A percentile compares a stretch with the other conserved stretches of the same genome.
These are phyloP conservation scores for Ciconia maguari DNA, from an alignment of 2,113 vertebrate species.

Conservation along the genomic window DNA sequence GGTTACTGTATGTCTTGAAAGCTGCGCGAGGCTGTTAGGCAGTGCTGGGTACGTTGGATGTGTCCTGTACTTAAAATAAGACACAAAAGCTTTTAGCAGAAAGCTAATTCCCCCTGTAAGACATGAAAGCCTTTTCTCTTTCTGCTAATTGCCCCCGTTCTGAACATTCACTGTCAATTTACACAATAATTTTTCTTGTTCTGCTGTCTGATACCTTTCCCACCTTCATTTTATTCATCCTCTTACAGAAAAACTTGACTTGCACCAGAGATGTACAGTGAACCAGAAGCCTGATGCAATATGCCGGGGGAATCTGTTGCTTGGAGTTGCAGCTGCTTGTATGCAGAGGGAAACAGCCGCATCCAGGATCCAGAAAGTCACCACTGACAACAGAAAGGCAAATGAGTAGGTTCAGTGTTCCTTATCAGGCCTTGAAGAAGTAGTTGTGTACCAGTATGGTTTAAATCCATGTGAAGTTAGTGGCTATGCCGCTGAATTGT, in stretches of 20 bases:
- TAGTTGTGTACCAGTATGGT: background rate
- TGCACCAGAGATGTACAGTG: background rate
- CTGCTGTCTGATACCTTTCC: background rate
- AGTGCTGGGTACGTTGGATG: background rate
- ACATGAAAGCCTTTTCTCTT: background rate
- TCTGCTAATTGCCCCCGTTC: background rate
- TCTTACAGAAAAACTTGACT: background rate
- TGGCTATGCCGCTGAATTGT: background rate
- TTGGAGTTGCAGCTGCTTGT: background rate
- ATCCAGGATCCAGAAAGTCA: background rate
- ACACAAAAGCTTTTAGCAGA: background rate
- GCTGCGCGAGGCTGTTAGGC: background rate
- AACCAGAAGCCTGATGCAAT: background rate
- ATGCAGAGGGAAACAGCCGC: background rate
- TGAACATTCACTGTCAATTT: background rate
- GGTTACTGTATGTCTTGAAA: background rate
- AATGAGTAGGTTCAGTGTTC: background rate
- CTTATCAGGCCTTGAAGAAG: background rate
- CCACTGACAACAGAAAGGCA: background rate
- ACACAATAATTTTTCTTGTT: background rate
- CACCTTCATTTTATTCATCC: background rate
- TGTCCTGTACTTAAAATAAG: background rate
- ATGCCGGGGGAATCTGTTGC: background rate
- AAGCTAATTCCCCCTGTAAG: background rate
- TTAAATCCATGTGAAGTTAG: background rate